A percentile compares a stretch with the other conserved stretches of the same genome.
Conservation (phyloP, 1,140 invertebrate species). For the Aphis gossypii region DNA sequence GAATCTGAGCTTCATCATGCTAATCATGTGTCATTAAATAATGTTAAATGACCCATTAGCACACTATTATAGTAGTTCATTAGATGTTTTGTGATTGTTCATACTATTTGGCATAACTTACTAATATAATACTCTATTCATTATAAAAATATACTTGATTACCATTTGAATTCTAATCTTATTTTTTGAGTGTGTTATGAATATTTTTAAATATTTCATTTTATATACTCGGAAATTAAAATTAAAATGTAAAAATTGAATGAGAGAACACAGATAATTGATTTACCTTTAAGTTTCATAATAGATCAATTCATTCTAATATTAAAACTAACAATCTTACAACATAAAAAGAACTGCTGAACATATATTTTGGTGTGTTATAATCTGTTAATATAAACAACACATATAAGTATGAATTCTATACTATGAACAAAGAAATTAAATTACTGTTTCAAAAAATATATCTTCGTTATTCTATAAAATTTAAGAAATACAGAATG, state of each 20-base stretch:
- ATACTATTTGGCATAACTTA: no score
- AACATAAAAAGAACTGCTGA: not conserved
- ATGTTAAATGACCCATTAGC: no score
- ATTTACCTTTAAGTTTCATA: not conserved
- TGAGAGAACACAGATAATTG: not conserved
- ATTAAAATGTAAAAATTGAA: not conserved
- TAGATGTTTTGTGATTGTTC: no score
- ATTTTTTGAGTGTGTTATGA: no score
- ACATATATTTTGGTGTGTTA: not conserved
- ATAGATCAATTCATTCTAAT: not conserved
- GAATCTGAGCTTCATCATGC: not conserved
- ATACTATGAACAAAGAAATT: not conserved
- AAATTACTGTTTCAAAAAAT: not conserved
- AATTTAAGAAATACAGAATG: not conserved
- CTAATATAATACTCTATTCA: not conserved
- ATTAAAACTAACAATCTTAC: not conserved
- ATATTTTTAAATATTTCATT: no score
- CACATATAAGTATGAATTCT: not conserved
- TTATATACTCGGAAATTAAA: not conserved
- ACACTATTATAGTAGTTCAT: no score
- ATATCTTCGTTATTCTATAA: not conserved
- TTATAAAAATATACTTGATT: not conserved
- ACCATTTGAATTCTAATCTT: not conserved
- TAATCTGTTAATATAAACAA: not conserved
- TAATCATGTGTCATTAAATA: no score